phyloP scores from a whole-genome alignment of 2,888 invertebrate genomes.

The Romanomermis culicivorax region DNA sequence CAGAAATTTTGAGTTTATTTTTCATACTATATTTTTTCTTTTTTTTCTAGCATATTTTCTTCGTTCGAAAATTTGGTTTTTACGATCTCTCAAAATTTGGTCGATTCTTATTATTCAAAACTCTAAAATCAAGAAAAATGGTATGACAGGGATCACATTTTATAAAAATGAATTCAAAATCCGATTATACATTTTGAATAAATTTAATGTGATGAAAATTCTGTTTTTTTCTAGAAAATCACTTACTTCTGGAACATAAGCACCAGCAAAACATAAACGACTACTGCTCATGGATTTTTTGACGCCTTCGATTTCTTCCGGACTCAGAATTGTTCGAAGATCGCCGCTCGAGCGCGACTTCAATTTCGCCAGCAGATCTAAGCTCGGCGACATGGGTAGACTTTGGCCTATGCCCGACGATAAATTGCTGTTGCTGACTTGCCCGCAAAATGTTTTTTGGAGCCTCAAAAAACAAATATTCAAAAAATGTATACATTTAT shows the following conservation, averaged over 20 bases:
- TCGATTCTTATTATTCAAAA: no score
- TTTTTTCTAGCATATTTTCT: no score
- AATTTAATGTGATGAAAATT: neutral
- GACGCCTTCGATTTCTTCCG: constrained; percentile 13
- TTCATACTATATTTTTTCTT: no score
- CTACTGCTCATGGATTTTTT: constrained; percentile 21
- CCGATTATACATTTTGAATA: no score
- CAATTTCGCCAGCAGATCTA: constrained; percentile 9
- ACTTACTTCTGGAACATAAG: constrained; percentile 18
- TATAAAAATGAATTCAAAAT: no score
- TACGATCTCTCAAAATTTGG: no score
- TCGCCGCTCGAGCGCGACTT: constrained; percentile 10
- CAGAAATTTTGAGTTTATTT: no score
- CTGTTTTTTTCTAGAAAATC: neutral
- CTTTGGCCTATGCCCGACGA: neutral
- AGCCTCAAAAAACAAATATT: neutral
- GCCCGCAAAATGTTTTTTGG: neutral
- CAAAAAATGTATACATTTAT: no score
- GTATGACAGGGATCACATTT: no score
- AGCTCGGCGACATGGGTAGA: constrained; percentile 3
- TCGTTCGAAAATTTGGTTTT: no score
- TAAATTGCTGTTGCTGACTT: neutral
- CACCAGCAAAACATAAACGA: constrained; percentile 15
- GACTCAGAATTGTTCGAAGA: constrained; percentile 8
- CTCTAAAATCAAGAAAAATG: no score